Conservation (phyloP, 2,888 invertebrate species). For the Nephrotoma appendiculata region DNA sequence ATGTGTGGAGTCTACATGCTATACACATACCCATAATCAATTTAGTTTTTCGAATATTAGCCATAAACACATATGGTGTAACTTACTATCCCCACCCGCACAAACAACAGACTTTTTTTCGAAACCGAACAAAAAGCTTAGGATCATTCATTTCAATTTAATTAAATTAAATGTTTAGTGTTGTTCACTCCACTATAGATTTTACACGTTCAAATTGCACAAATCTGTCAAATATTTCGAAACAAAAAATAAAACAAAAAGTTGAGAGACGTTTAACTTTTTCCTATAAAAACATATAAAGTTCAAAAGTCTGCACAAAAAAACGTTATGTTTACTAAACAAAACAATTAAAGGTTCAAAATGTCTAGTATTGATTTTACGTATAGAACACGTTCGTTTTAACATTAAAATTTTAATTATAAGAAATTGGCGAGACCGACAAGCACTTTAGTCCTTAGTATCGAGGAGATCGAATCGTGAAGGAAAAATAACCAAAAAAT, state of each 20-base stretch:
- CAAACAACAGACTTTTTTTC: neutral
- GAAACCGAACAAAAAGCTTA: neutral
- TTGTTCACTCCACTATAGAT: neutral
- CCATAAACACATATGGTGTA: neutral
- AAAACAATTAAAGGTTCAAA: too few relatives aligned
- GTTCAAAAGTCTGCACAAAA: neutral
- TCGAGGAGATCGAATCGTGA: too few relatives aligned
- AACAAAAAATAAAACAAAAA: neutral
- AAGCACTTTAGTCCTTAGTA: too few relatives aligned
- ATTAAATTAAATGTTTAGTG: neutral
- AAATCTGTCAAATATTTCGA: neutral
- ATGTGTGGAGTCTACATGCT: too few relatives aligned
- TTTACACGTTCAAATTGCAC: neutral
- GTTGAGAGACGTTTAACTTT: neutral
- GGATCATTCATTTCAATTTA: neutral
- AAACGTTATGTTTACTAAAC: neutral
- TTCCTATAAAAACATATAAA: neutral
- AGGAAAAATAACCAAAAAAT: too few relatives aligned
- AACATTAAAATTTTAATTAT: too few relatives aligned
- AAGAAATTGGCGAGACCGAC: too few relatives aligned
- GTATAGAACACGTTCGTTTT: too few relatives aligned
- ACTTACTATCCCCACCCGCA: neutral
- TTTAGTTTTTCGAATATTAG: neutral
- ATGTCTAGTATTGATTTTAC: too few relatives aligned
- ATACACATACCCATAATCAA: neutral